Percentiles rank a stretch among this genome's conserved stretches.
Evolutionary conservation across 2,797 vertebrate genomes (phyloP).

Genomic region (Tangara arthus): DNA sequence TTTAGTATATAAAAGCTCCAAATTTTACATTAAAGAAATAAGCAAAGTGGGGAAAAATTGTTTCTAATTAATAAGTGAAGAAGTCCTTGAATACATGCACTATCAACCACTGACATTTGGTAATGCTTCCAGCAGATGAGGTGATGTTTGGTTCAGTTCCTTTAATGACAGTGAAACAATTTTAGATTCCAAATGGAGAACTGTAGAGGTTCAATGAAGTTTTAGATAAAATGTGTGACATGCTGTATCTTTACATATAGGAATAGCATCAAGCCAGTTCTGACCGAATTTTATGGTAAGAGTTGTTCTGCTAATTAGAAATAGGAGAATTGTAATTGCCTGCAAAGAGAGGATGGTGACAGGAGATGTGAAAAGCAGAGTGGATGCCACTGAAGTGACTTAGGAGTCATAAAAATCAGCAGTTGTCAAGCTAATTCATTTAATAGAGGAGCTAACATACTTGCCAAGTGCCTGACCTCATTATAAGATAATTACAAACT

Average conservation of each 20-base stretch:
- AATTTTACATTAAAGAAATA: not conserved
- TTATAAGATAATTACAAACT: not conserved
- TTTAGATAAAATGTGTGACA: not conserved
- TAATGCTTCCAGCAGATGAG: not conserved
- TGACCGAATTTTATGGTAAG: not conserved
- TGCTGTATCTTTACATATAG: not conserved
- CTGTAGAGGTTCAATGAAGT: not conserved
- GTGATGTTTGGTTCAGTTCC: constrained; percentile 10
- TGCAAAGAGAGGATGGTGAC: not conserved
- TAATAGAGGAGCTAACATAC: not conserved
- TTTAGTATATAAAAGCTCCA: not conserved
- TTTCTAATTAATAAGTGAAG: not conserved
- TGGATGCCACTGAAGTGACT: not conserved
- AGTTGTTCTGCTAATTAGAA: not conserved
- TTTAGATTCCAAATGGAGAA: not conserved
- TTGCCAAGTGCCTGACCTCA: not conserved
- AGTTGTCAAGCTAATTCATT: not conserved
- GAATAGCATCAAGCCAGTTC: not conserved
- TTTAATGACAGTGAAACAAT: not conserved
- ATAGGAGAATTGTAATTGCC: not conserved
- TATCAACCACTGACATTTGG: not conserved
- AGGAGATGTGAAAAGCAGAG: not conserved
- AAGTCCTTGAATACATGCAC: not conserved
- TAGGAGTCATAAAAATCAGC: not conserved
- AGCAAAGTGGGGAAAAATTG: not conserved